A percentile compares a stretch with the other conserved stretches of the same genome.
phyloP scores from a whole-genome alignment of 1,140 invertebrate genomes.

The Drosophila persimilis region DNA sequence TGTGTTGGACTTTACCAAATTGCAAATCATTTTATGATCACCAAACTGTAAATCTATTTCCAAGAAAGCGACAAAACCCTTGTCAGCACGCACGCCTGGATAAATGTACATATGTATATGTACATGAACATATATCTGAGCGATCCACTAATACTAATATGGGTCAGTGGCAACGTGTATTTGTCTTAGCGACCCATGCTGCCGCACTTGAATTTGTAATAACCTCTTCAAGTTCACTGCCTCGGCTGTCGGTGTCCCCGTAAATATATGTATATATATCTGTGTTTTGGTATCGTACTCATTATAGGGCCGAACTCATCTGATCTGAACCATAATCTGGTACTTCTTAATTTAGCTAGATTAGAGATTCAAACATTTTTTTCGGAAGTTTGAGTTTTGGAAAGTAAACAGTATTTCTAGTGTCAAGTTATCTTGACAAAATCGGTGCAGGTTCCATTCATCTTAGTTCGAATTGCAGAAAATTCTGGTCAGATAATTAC shows the following conservation, averaged over 20 bases:
- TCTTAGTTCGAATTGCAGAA: too few relatives aligned
- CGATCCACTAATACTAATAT: slow-evolving; percentile 26
- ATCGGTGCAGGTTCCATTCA: too few relatives aligned
- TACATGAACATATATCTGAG: slow-evolving; percentile 23
- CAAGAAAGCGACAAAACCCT: slow-evolving; percentile 29
- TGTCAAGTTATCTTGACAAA: too few relatives aligned
- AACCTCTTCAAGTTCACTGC: slow-evolving; percentile 77
- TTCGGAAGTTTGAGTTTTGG: too few relatives aligned
- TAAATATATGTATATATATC: too few relatives aligned
- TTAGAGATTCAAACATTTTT: too few relatives aligned
- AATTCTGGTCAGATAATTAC: too few relatives aligned
- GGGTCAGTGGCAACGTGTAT: slow-evolving; percentile 49
- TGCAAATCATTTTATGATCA: slow-evolving; percentile 71
- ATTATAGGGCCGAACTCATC: too few relatives aligned
- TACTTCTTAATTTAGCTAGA: too few relatives aligned
- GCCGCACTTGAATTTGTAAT: slow-evolving; percentile 76
- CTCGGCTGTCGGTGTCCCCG: slow-evolving; percentile 22
- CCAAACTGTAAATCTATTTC: slow-evolving; percentile 54
- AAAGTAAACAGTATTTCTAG: too few relatives aligned
- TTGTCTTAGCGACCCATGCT: slow-evolving; percentile 72
- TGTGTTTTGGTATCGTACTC: neutral
- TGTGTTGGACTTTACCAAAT: slow-evolving; percentile 38
- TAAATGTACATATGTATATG: neutral
- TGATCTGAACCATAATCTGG: too few relatives aligned
- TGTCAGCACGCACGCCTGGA: slow-evolving; percentile 14